These are phyloP conservation scores for Drosophila gaucha DNA, from an alignment of 2,888 invertebrate genomes.

Conservation along the genomic window DNA sequence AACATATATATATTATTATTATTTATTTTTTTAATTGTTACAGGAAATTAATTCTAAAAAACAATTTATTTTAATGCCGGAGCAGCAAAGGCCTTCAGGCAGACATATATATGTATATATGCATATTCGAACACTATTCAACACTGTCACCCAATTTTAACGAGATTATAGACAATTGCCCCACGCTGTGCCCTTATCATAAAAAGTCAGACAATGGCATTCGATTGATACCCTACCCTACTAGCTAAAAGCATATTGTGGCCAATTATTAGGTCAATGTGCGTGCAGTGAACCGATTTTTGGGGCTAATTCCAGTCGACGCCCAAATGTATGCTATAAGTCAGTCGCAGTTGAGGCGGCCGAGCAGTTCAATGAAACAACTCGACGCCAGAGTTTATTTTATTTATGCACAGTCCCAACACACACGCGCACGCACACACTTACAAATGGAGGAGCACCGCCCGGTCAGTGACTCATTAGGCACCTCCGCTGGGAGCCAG, in stretches of 20 bases:
- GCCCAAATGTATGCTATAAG: slow-evolving; percentile 66
- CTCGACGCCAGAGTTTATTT: slow-evolving; percentile 26
- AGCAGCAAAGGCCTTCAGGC: too few species aligned
- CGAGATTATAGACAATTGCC: slow-evolving; percentile 6
- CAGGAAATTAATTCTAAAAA: too few species aligned
- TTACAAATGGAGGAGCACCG: slow-evolving; percentile 24
- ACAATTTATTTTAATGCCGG: too few species aligned
- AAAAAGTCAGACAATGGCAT: slow-evolving; percentile 18
- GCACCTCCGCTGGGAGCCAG: slow-evolving; percentile 20
- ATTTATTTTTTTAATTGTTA: too few species aligned
- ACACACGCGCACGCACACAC: too few species aligned
- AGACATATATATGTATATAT: too few species aligned
- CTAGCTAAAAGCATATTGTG: slow-evolving; percentile 16
- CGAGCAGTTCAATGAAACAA: slow-evolving; percentile 50
- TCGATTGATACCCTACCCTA: not conserved
- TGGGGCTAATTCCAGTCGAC: slow-evolving; percentile 32
- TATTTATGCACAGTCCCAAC: slow-evolving; percentile 33
- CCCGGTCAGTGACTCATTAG: slow-evolving; percentile 72
- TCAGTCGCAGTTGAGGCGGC: slow-evolving; percentile 43
- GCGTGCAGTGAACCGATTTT: slow-evolving; percentile 61
- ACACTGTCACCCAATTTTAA: slow-evolving; percentile 1
- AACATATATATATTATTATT: too few species aligned
- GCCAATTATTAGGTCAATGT: slow-evolving; percentile 72
- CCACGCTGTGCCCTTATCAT: not conserved
- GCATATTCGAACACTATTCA: too few species aligned